Conservation (phyloP, 2,113 vertebrate genomes). For the Notarius quadriscutis region DNA sequence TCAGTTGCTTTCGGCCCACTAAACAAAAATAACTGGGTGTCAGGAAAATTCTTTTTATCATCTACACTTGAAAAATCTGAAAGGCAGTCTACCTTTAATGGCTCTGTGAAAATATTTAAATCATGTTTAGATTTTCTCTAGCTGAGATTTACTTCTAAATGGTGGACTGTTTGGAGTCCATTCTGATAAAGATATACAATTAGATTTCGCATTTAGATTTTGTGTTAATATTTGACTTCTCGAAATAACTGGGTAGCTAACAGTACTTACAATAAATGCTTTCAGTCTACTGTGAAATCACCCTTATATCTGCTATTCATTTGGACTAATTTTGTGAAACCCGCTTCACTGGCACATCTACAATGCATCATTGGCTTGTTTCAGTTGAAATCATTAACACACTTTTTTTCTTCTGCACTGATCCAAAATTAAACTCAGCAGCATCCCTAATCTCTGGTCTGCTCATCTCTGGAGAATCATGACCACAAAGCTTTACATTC, state of each 20-base stretch:
- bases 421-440: not conserved
- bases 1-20: too few relatives aligned
- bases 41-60: too few relatives aligned
- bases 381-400: conserved; percentile 50
- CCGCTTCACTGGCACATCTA: not conserved
- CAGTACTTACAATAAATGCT: not conserved
- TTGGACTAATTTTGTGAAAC: not conserved
- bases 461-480: conserved; percentile 61
- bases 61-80: too few relatives aligned
- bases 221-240: too few relatives aligned
- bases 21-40: too few relatives aligned
- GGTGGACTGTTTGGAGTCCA: not conserved
- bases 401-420: conserved; percentile 34
- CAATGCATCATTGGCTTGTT: not conserved
- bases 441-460: not conserved
- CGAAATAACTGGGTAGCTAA: not conserved
- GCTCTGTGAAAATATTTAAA: too few relatives aligned
- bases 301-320: not conserved
- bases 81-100: too few relatives aligned
- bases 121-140: not conserved
- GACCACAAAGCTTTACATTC: conserved; percentile 49
- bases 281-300: not conserved
- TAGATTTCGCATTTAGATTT: not conserved
- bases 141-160: not conserved
- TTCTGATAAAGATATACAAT: not conserved